phyloP scores from a whole-genome alignment of 2,888 invertebrate species.

The Geotrupes spiniger region DNA sequence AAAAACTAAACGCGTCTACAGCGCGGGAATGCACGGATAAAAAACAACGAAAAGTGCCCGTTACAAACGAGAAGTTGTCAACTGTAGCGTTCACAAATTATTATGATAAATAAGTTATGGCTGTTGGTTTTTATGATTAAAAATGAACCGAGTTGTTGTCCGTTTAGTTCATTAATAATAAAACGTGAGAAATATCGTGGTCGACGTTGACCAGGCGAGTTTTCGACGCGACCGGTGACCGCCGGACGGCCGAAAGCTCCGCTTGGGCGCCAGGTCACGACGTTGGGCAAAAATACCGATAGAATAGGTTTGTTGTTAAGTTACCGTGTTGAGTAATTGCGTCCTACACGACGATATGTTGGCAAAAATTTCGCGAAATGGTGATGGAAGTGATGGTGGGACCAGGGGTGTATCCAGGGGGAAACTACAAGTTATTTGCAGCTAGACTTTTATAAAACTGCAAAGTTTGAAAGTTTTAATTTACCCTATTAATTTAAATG shows the following conservation, averaged over 20 bases:
- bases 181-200: slow-evolving; percentile 34
- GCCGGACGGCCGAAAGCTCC: slow-evolving; percentile 14
- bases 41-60: slow-evolving; percentile 6
- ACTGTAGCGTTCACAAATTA: slow-evolving; percentile 37
- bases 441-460: no score
- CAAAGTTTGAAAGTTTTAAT: no score
- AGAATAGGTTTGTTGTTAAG: no score
- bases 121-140: slow-evolving; percentile 43
- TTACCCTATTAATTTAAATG: no score
- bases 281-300: no score
- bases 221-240: slow-evolving; percentile 10
- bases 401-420: no score
- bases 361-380: no score
- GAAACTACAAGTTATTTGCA: no score
- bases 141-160: slow-evolving; percentile 41
- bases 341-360: no score
- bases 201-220: slow-evolving; percentile 28
- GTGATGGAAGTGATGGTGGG: no score
- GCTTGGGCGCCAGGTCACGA: not conserved
- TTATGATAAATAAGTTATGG: slow-evolving; percentile 41
- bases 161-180: slow-evolving; percentile 39
- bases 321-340: no score
- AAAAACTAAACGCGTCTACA: not conserved
- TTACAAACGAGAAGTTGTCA: slow-evolving; percentile 33
- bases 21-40: not conserved